Conservation (phyloP, 2,888 invertebrate species). For the Stenichneumon culpator region DNA sequence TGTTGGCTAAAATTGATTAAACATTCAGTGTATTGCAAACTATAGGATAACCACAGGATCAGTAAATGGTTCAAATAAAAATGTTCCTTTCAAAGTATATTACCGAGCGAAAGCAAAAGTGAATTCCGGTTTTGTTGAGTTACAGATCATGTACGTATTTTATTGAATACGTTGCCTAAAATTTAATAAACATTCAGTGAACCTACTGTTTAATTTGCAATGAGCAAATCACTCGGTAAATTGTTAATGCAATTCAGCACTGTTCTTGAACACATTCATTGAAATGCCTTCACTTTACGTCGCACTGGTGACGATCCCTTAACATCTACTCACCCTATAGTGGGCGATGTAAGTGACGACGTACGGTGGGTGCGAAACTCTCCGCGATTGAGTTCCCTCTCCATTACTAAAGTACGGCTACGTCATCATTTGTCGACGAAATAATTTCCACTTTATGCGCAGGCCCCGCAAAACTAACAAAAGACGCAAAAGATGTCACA, state of each 20-base stretch:
- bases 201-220: background rate
- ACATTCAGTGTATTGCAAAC: background rate
- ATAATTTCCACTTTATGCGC: no score
- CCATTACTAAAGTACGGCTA: no score
- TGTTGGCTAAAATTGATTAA: background rate
- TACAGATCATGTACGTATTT: background rate
- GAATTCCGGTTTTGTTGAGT: background rate
- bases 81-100: background rate
- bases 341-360: constrained; percentile 91
- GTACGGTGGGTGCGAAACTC: no score
- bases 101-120: background rate
- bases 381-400: no score
- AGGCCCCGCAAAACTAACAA: no score
- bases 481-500: no score
- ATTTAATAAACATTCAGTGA: background rate
- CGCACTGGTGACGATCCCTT: background rate
- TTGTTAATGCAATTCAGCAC: background rate
- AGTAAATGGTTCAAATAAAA: background rate
- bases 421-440: no score
- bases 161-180: background rate
- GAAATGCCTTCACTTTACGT: background rate
- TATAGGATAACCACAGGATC: constrained; percentile 1
- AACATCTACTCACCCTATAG: constrained; percentile 88
- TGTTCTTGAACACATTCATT: background rate
- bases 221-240: background rate